Evolutionary conservation across 2,888 invertebrate species (phyloP).

Genomic region (Ephialtes manifestator): DNA sequence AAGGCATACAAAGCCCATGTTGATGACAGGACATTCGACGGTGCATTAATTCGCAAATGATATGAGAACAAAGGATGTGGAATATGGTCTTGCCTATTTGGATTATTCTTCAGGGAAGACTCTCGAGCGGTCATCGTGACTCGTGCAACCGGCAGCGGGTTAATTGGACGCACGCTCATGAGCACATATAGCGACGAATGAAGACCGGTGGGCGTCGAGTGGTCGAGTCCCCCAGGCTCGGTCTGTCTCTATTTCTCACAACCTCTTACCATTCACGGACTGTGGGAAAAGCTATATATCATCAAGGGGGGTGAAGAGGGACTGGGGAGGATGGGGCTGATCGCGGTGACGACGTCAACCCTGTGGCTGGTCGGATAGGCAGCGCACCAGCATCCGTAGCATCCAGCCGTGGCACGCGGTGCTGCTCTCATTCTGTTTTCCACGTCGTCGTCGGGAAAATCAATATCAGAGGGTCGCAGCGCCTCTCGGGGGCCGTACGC

Average conservation of each 20-base stretch:
- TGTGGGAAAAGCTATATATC: slow-evolving; percentile 51
- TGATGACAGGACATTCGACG: neutral
- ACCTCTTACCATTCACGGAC: slow-evolving; percentile 42
- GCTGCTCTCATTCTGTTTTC: slow-evolving; percentile 71
- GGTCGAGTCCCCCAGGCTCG: slow-evolving; percentile 15
- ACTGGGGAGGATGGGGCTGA: slow-evolving; percentile 14
- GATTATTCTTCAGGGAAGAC: neutral
- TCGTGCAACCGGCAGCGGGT: slow-evolving; percentile 3
- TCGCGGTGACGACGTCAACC: slow-evolving; percentile 44
- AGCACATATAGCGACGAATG: neutral
- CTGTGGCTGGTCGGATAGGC: slow-evolving; percentile 74
- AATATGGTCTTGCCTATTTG: neutral
- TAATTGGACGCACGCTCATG: slow-evolving; percentile 38
- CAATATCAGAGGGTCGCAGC: slow-evolving; percentile 84
- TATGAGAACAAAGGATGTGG: neutral
- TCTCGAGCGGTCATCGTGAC: neutral
- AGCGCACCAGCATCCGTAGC: slow-evolving; percentile 66
- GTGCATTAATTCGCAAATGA: neutral
- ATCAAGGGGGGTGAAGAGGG: slow-evolving; percentile 22
- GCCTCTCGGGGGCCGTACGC: slow-evolving; percentile 81
- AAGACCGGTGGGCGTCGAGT: neutral
- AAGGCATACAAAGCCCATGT: too few relatives aligned
- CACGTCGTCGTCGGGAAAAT: slow-evolving; percentile 79
- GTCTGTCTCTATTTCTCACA: slow-evolving; percentile 43
- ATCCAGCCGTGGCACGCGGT: slow-evolving; percentile 59